Base-by-base conservation (phyloP, 2,888 invertebrate species). In the Drosophila neoperkinsi region DNA sequence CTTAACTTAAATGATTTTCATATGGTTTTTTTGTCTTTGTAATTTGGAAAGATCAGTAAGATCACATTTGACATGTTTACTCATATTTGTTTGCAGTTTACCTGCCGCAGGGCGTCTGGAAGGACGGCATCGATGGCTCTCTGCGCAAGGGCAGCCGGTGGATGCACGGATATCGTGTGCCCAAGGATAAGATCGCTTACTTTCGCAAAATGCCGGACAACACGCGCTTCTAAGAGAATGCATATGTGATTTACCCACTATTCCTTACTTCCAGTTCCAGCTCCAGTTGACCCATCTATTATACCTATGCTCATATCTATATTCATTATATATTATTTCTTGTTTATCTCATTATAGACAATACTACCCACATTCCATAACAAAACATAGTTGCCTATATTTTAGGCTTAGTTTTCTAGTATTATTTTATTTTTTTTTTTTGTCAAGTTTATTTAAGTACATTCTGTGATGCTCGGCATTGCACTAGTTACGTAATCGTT, bases 41-140 rank as follows among this genome's bases (percentile, higher is more conserved):
- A 34, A 34, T 36, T 36, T 6, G 16, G 2, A 2, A 21, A 10
- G 1, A 4, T 4, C 10, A n/a, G n/a, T 10, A 10, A 11, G 41
- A 41, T 21, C 5, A 4, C 41, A 5, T 41, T 41, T 43, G 21
- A 43, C 11, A 5, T 43, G 43, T 11, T n/a, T 31, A 1, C 0
- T 2, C 18, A 11, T 7, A 16, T 56, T 50, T 9, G 9, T 7
- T 66, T 69, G 4, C 91, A 95, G 96, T 99, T 67, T 98, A 98
- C 91, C 94, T 98, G 34, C 98, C 98, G 0, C 96, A 96, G 33
- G 99, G 98, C 0, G 96, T 97, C 0, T 99, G 99, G 99, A 96
- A 96, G 90, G 98, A 98, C 90, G 98, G 98, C 18, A 97, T 97
- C 81, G 97, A 97, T 91, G 96, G 96, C 0, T 97, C 97, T 31